Evolutionary conservation across 2,113 vertebrate species (phyloP).

Genomic region (Peromyscus californicus): DNA sequence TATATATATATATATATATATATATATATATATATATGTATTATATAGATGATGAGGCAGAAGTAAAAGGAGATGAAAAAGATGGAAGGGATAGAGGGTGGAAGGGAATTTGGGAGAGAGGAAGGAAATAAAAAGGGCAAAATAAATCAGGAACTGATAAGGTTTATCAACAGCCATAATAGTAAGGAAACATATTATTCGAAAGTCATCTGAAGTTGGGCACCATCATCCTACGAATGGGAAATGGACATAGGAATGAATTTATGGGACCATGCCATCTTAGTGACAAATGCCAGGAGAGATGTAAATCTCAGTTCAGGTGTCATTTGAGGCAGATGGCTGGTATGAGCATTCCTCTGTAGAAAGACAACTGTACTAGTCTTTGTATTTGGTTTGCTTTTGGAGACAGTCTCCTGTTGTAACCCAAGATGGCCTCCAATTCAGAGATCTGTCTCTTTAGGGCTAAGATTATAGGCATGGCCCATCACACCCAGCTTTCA

Average conservation of each 20-base stretch:
- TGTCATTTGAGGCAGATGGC: neutral
- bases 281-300: neutral
- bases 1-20: neutral
- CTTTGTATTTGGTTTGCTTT: neutral
- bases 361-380: neutral
- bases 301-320: neutral
- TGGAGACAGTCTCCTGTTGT: neutral
- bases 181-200: neutral
- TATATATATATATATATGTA: neutral
- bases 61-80: neutral
- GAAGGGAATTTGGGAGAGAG: neutral
- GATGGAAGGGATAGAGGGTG: fast-evolving
- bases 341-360: neutral
- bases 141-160: neutral
- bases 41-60: neutral
- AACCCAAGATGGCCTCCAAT: neutral
- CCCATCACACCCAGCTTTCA: neutral
- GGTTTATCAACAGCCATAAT: neutral
- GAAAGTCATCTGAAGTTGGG: neutral
- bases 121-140: too few relatives aligned
- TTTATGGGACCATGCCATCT: neutral
- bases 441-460: neutral
- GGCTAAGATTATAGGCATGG: neutral
- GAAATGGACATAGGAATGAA: neutral
- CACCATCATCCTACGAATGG: too few relatives aligned